Conservation (phyloP, 2,797 vertebrate species). For the Propithecus perrieri region DNA sequence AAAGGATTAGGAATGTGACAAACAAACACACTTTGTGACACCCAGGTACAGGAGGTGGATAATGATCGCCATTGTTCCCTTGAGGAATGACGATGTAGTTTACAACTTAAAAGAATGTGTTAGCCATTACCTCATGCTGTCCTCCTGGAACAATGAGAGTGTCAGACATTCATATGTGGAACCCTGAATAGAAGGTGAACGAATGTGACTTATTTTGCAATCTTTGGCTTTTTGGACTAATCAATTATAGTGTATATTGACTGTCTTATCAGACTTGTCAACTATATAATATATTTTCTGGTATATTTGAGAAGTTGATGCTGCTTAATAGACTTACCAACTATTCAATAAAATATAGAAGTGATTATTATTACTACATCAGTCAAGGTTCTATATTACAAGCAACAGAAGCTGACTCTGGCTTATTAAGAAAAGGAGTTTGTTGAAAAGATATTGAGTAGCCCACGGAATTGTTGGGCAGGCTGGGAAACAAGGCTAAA, state of each 20-base stretch:
- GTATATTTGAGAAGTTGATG: not conserved
- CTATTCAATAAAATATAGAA: not conserved
- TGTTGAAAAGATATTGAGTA: not conserved
- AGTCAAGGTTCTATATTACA: not conserved
- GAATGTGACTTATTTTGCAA: not conserved
- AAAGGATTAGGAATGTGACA: constrained; percentile 33
- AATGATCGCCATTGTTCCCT: not conserved
- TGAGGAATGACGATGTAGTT: not conserved
- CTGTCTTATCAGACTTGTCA: not conserved
- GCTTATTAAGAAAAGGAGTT: not conserved
- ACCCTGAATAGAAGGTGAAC: not conserved
- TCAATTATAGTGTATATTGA: not conserved
- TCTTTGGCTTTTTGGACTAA: not conserved
- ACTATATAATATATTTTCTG: not conserved
- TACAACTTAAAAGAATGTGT: not conserved
- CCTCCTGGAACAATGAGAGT: not conserved
- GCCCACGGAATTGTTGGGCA: not conserved
- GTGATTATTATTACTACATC: not conserved
- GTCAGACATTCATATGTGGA: not conserved
- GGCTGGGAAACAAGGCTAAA: not conserved
- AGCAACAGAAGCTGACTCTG: not conserved
- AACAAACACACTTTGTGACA: not conserved
- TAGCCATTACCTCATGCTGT: not conserved
- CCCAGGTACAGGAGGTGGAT: not conserved
- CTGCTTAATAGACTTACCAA: not conserved